Conservation (phyloP, 2,888 invertebrate species). For the Lacanobia wlatinum region DNA sequence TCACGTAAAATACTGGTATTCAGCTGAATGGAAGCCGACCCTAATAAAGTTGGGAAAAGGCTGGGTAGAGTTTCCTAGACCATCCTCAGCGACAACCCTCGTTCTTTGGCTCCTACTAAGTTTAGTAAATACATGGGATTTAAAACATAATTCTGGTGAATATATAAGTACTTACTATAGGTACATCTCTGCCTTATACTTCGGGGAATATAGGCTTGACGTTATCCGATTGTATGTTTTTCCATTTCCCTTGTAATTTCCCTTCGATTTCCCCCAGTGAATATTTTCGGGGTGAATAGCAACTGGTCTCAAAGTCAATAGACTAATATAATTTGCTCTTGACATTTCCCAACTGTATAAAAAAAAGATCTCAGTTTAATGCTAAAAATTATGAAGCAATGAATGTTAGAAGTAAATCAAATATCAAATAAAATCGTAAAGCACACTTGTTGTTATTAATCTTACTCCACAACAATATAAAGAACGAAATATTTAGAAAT, state of each 20-base stretch:
- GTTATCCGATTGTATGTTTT: not conserved
- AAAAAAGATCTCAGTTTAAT: conserved; percentile 21
- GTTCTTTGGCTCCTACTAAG: too few species aligned
- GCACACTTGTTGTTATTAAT: conserved; percentile 46
- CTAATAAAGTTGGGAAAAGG: too few species aligned
- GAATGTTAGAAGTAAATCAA: conserved; percentile 52
- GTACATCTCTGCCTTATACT: not conserved
- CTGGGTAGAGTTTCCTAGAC: too few species aligned
- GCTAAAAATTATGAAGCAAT: conserved; percentile 32
- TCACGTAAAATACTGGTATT: too few species aligned
- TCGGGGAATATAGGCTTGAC: not conserved
- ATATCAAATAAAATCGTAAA: conserved; percentile 56
- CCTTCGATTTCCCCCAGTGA: not conserved
- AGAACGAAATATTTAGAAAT: conserved; percentile 46
- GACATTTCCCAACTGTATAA: not conserved
- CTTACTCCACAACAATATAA: conserved; percentile 44
- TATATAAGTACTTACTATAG: not conserved
- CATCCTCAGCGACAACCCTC: too few species aligned
- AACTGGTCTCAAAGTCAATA: conserved; percentile 11
- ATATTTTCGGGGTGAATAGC: not conserved
- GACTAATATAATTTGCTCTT: conserved; percentile 5
- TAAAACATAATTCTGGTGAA: not conserved
- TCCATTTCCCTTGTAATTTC: conserved; percentile 1
- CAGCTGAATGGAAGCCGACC: too few species aligned
- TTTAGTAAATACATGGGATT: not conserved